phyloP scores from a whole-genome alignment of 2,113 vertebrate species.

The Poeciliopsis retropinna region DNA sequence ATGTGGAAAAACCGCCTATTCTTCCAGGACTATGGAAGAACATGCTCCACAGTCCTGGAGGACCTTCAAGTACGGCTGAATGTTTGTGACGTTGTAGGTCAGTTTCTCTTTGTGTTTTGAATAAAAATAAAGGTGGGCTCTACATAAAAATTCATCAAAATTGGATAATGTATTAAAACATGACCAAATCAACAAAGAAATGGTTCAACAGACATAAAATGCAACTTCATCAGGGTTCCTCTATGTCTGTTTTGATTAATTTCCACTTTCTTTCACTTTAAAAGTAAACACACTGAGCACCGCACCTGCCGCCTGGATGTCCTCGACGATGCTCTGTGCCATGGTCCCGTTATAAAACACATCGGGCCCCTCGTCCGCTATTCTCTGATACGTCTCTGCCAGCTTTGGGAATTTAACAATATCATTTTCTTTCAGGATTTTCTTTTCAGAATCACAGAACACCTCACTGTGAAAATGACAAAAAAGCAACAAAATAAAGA shows the following conservation, averaged over 20 bases:
- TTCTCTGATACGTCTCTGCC: slow-evolving; percentile 86
- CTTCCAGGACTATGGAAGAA: too few species aligned
- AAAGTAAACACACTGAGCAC: slow-evolving; percentile 1
- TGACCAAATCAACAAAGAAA: neutral
- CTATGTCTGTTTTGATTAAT: neutral
- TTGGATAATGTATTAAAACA: too few species aligned
- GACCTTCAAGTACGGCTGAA: too few species aligned
- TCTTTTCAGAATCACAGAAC: slow-evolving; percentile 87
- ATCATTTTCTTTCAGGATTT: slow-evolving; percentile 87
- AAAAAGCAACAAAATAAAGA: neutral
- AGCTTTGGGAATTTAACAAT: slow-evolving; percentile 84
- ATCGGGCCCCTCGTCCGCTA: slow-evolving; percentile 88
- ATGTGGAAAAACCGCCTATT: too few species aligned
- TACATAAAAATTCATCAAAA: neutral
- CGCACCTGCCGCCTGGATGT: slow-evolving; percentile 85
- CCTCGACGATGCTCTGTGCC: slow-evolving; percentile 86
- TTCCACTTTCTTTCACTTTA: neutral
- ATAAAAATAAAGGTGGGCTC: neutral
- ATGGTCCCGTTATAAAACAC: slow-evolving; percentile 92
- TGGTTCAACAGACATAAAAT: neutral
- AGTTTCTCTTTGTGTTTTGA: neutral
- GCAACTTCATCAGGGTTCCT: too few species aligned
- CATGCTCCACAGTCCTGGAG: too few species aligned
- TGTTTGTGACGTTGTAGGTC: too few species aligned
- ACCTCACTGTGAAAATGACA: slow-evolving; percentile 69